Percentiles rank a stretch among this genome's conserved stretches.
Evolutionary conservation across 2,797 vertebrate species (phyloP).

Genomic region (Myotis daubentonii): DNA sequence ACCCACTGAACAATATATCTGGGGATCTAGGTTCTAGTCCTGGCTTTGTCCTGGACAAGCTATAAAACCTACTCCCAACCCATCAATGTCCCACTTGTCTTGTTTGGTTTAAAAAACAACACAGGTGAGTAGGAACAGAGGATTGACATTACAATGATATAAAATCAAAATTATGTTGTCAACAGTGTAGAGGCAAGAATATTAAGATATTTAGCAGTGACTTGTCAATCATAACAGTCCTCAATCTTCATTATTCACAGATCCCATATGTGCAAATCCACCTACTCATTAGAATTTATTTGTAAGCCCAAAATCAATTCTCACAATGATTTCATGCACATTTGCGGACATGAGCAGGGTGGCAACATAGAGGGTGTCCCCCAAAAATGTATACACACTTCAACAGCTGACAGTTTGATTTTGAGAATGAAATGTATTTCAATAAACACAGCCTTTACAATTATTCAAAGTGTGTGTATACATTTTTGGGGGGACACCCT

Average conservation of each 20-base stretch:
- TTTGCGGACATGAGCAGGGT: background rate
- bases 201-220: background rate
- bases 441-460: too few relatives aligned
- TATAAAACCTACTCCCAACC: background rate
- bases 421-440: too few relatives aligned
- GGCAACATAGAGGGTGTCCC: background rate
- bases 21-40: background rate
- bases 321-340: background rate
- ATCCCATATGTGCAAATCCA: background rate
- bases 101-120: background rate
- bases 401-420: too few relatives aligned
- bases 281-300: background rate
- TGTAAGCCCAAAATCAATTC: background rate
- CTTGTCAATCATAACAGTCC: background rate
- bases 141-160: background rate
- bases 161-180: conserved; percentile 5
- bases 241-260: background rate
- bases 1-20: background rate
- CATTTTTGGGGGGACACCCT: too few relatives aligned
- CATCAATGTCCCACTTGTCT: background rate
- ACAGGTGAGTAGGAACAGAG: background rate
- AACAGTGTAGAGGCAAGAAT: background rate
- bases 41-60: background rate
- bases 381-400: too few relatives aligned
- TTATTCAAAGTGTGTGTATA: too few relatives aligned